Conservation (phyloP, 2,888 invertebrate species). For the Emmelina monodactyla region DNA sequence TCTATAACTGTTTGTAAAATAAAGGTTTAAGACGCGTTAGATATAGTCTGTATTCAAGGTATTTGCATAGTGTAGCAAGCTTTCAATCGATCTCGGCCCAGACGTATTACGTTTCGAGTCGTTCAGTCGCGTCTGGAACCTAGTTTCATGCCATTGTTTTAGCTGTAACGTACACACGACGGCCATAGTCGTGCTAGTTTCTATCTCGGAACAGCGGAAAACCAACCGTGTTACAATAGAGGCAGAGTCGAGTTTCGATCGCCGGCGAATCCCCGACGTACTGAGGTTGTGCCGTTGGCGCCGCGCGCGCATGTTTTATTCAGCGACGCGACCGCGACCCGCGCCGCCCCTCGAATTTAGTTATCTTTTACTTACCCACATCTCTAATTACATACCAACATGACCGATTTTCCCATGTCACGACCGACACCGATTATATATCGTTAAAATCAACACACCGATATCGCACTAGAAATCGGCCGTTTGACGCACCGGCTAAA, state of each 20-base stretch:
- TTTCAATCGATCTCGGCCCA: background rate
- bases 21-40: too few species aligned
- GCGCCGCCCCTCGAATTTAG: slow-evolving; percentile 52
- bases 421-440: slow-evolving; percentile 24
- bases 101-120: background rate
- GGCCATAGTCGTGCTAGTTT: background rate
- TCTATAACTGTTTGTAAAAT: too few species aligned
- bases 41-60: too few species aligned
- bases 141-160: slow-evolving; percentile 40
- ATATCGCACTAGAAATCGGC: slow-evolving; percentile 10
- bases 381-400: slow-evolving; percentile 51
- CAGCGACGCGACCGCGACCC: slow-evolving; percentile 44
- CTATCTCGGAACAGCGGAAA: background rate
- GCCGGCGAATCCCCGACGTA: slow-evolving; percentile 12
- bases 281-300: slow-evolving; percentile 30
- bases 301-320: slow-evolving; percentile 45
- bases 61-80: too few species aligned
- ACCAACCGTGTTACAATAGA: background rate
- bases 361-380: slow-evolving; percentile 39
- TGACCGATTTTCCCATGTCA: slow-evolving; percentile 47
- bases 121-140: slow-evolving; percentile 22
- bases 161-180: slow-evolving; percentile 16
- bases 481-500: too few species aligned
- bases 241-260: background rate
- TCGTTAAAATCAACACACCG: slow-evolving; percentile 33